phyloP scores from a whole-genome alignment of 2,113 vertebrate genomes.

The Lagopus muta region DNA sequence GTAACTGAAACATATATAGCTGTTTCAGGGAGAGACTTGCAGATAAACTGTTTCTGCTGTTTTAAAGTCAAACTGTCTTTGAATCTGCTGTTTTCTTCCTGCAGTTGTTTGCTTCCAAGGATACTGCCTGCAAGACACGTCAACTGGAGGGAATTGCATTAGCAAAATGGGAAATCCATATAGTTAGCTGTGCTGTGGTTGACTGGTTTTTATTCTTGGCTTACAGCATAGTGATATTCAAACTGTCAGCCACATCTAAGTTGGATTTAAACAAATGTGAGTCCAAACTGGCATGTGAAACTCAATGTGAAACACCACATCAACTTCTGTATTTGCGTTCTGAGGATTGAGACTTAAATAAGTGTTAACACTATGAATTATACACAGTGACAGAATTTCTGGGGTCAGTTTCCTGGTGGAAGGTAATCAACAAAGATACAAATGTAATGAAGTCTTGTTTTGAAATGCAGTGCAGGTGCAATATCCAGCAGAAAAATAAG shows the following conservation, averaged over 20 bases:
- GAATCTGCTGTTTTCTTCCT: neutral
- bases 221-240: neutral
- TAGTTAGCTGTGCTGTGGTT: neutral
- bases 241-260: constrained; percentile 47
- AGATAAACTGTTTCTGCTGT: neutral
- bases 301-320: constrained; percentile 46
- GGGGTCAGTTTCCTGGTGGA: constrained; percentile 23
- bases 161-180: neutral
- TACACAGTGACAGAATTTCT: constrained; percentile 50
- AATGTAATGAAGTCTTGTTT: constrained; percentile 65
- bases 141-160: constrained; percentile 12
- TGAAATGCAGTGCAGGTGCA: constrained; percentile 61
- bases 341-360: neutral
- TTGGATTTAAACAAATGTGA: constrained; percentile 42
- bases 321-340: constrained; percentile 30
- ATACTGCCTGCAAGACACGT: neutral
- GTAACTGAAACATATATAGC: neutral
- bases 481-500: constrained; percentile 59
- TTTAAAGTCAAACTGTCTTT: neutral
- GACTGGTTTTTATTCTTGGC: constrained; percentile 38
- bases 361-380: constrained; percentile 1
- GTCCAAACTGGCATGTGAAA: constrained; percentile 38
- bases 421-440: constrained; percentile 61
- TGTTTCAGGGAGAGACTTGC: neutral
- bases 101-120: neutral